These are phyloP conservation scores for Vulpes vulpes DNA, from an alignment of 2,113 vertebrate genomes.

Conservation along the genomic window DNA sequence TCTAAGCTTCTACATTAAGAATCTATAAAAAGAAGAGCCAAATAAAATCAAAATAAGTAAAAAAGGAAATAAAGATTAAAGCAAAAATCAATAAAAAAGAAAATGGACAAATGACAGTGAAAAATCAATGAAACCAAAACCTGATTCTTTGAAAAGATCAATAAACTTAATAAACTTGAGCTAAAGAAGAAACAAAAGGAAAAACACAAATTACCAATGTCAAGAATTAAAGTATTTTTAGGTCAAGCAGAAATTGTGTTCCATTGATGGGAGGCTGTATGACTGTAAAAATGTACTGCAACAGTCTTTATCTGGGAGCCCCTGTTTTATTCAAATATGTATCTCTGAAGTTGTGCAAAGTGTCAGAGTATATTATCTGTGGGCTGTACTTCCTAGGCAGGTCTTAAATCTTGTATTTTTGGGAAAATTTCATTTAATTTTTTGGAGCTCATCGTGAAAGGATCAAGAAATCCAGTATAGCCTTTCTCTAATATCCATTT, in stretches of 20 bases:
- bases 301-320: conserved; percentile 81
- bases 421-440: conserved; percentile 64
- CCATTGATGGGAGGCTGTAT: conserved; percentile 66
- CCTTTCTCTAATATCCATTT: conserved; percentile 79
- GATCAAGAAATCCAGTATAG: conserved; percentile 80
- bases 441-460: conserved; percentile 81
- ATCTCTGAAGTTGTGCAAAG: conserved; percentile 36
- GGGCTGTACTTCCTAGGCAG: conserved; percentile 81
- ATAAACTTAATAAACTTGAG: neutral
- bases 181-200: neutral
- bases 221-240: conserved; percentile 54
- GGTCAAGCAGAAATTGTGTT: conserved; percentile 66
- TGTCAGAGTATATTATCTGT: conserved; percentile 76
- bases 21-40: neutral
- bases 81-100: neutral
- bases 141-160: neutral
- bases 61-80: neutral
- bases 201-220: neutral
- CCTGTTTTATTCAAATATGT: conserved; percentile 74
- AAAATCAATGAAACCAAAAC: conserved; percentile 32
- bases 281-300: conserved; percentile 71
- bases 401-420: conserved; percentile 82
- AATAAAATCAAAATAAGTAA: neutral
- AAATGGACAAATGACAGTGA: neutral
- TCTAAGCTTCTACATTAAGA: neutral